Base-by-base conservation (phyloP, 2,888 invertebrate species). In the Torymus texanus region DNA sequence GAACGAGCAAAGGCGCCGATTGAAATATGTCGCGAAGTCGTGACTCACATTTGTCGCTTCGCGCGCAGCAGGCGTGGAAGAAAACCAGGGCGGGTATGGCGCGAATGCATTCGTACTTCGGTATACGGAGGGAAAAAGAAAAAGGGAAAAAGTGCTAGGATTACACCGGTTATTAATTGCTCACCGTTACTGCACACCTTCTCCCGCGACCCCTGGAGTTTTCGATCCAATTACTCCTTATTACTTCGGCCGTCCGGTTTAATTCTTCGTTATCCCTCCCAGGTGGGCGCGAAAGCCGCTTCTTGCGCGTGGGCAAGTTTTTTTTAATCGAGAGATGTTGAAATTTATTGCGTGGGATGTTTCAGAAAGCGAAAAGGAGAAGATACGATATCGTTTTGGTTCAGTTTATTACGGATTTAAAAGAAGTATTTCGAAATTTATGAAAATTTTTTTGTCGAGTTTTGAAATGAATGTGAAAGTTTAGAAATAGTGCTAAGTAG, bases 1-100 rank as follows among this genome's bases (percentile, higher is more conserved):
- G 5, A 41, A 5, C 41, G 29, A 3, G 41, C 21, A 21, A 21
- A 21, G 2, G 21, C 41, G 11, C 11, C 67, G 67, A 70, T 76
- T 71, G 63, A 70, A 71, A 76, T 76, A 70, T 63, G 63, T 70
- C 50, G 50, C 18, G 13, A 63, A 76, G 62, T 63, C 76, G 70
- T 76, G 76, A 76, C 70, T 56, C 21, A 51, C 70, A 76, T 70
- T 70, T 61, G 65, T 63, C 63, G 41, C 16, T 29, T 62, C n/a
- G 8, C 41, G 24, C 56, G 18, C 24, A 13, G 13, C 12, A 3
- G 29, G 29, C 29, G 29, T 3, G 8, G 10, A 8, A 41, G 41
- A 41, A 8, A 41, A 41, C 8, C 41, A 8, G 8, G 41, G 5
- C 41, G 41, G 41, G 41, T 5, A 8, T 41, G 41, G 41, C 41